Base-by-base conservation (phyloP, 2,888 invertebrate genomes). In the Drosophila hamatofila region DNA sequence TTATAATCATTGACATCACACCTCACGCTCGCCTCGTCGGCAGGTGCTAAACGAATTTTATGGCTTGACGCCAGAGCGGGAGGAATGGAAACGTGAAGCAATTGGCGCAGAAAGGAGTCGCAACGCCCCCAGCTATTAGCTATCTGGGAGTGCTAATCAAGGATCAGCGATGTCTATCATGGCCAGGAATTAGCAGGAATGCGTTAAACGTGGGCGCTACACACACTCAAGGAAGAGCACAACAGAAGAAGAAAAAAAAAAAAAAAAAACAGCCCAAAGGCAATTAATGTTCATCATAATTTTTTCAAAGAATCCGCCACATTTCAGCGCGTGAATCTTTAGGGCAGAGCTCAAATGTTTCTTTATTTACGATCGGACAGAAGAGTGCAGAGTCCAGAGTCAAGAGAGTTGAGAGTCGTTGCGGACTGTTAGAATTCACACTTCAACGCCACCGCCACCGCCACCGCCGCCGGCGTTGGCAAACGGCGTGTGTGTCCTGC, bases 341-440 rank as follows among this genome's bases (percentile, higher is more conserved):
- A 35, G 46, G 23, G 51, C 61, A 58, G 46, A 33, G 33, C 42
- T 65, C 65, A 72, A 80, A 85, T 71, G 64, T 74, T 85, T 80
- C 85, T 85, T 88, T 88, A 85, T 83, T 85, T 83, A 85, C 83
- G 88, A 88, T 64, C 55, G 18, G 30, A 2, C 27, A 27, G 18
- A 66, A 58, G 57, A 71, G 65, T 54, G 72, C 61, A 63, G 54
- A 67, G 63, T 54, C 72, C 71, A 78, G 54, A 37, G n/a, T 3
- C 2, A n/a, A 30, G n/a, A 39, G 54, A 39, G 54, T 27, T 11
- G 67, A 63, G 56, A 67, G 58, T 68, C 78, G 78, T 74, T 61
- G 81, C 77, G 85, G 89, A 68, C 86, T 89, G 86, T 89, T 89
- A 89, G 88, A 86, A 89, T 86, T 86, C 86, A 86, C 86, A 86